Percentiles rank a stretch among this genome's conserved stretches.
phyloP scores from a whole-genome alignment of 1,140 invertebrate genomes.

The Drosophila teissieri region DNA sequence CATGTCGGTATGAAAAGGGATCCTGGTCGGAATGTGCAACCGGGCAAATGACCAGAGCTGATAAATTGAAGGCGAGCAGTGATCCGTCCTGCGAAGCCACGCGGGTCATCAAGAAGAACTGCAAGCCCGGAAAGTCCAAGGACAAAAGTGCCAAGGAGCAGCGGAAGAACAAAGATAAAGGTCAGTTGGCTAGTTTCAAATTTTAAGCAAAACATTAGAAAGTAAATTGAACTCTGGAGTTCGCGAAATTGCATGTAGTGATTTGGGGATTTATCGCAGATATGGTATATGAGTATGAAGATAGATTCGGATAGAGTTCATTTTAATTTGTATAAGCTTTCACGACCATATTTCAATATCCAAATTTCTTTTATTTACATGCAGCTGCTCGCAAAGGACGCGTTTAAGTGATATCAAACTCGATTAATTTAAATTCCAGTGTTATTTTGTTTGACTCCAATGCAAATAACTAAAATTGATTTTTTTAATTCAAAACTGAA shows the following conservation, averaged over 20 bases:
- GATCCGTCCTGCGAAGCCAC: slow-evolving; percentile 90
- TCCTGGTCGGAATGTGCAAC: slow-evolving; percentile 92
- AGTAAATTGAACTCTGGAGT: too few relatives aligned
- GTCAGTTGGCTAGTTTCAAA: slow-evolving; percentile 39
- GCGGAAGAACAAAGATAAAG: slow-evolving; percentile 84
- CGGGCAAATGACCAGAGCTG: slow-evolving; percentile 88
- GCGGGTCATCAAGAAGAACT: slow-evolving; percentile 89
- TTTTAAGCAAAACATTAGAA: neutral
- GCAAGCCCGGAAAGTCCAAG: slow-evolving; percentile 86
- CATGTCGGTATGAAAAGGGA: slow-evolving; percentile 93
- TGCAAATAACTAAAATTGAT: slow-evolving; percentile 40
- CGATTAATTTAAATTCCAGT: slow-evolving; percentile 50
- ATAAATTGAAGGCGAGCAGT: slow-evolving; percentile 89
- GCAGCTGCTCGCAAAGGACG: slow-evolving; percentile 81
- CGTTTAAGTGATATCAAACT: slow-evolving; percentile 66
- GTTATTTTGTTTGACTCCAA: slow-evolving; percentile 54
- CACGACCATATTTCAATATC: neutral
- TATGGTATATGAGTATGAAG: too few relatives aligned
- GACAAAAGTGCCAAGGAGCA: slow-evolving; percentile 84
- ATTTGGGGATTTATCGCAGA: too few relatives aligned
- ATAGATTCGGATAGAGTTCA: neutral
- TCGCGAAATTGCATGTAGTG: too few relatives aligned
- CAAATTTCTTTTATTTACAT: slow-evolving; percentile 23
- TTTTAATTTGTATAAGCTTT: neutral
- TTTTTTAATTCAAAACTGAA: slow-evolving; percentile 42